These are phyloP conservation scores for Tachina fera DNA, from an alignment of 2,888 invertebrate species.

Conservation along the genomic window DNA sequence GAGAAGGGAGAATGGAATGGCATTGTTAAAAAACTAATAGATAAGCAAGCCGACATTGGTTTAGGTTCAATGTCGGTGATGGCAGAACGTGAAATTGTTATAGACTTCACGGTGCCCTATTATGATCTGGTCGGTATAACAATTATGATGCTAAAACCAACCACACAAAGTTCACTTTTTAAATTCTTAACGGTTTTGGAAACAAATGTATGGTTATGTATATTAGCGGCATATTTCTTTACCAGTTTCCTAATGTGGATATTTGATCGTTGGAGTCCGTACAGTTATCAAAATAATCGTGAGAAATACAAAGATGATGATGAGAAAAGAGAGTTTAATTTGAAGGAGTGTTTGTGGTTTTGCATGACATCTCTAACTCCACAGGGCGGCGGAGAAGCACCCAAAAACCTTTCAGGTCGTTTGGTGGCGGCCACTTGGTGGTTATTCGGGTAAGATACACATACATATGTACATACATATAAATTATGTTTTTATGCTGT, in stretches of 20 bases:
- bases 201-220: conserved; percentile 98
- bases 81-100: conserved; percentile 98
- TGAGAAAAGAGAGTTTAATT: conserved; percentile 95
- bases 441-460: conserved; percentile 90
- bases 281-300: conserved; percentile 97
- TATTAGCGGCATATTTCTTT: conserved; percentile 96
- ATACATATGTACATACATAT: neutral
- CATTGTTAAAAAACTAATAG: conserved; percentile 90
- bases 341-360: conserved; percentile 99
- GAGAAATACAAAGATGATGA: conserved; percentile 96
- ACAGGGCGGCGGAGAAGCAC: conserved; percentile 96
- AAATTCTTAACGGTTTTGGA: conserved; percentile 98
- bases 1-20: conserved; percentile 93
- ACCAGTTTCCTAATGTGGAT: conserved; percentile 97
- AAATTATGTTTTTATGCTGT: neutral
- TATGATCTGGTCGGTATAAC: conserved; percentile 99
- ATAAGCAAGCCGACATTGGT: conserved; percentile 96
- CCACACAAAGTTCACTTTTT: conserved; percentile 95
- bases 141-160: conserved; percentile 96
- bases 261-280: conserved; percentile 98
- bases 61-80: conserved; percentile 97
- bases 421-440: conserved; percentile 99
- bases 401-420: conserved; percentile 97
- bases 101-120: conserved; percentile 99
- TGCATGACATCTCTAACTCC: conserved; percentile 99